A percentile compares a stretch with the other conserved stretches of the same genome.
These are phyloP conservation scores for Drosophila ustulata DNA, from an alignment of 2,888 invertebrate species.

Conservation along the genomic window DNA sequence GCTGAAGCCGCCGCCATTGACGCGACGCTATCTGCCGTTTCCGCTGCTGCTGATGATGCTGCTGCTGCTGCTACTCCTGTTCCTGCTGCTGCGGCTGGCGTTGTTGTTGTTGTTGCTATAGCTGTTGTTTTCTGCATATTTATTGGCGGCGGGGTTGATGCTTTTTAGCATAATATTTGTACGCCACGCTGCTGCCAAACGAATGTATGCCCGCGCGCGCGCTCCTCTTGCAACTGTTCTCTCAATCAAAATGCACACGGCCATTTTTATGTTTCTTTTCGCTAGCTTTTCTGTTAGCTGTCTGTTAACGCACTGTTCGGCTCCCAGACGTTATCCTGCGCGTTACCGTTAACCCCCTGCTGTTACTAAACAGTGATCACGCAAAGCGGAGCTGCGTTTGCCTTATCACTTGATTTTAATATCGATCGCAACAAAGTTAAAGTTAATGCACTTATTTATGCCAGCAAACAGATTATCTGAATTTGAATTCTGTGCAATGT, in stretches of 20 bases:
- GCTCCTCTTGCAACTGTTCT: slow-evolving; percentile 52
- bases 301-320: slow-evolving; percentile 28
- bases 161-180: slow-evolving; percentile 71
- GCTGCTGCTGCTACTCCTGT: slow-evolving; percentile 11
- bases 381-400: not conserved
- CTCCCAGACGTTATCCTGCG: slow-evolving; percentile 7
- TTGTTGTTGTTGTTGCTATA: slow-evolving; percentile 35
- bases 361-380: not conserved
- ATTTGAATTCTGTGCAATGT: not conserved
- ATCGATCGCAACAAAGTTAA: not conserved
- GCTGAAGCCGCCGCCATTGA: slow-evolving; percentile 21
- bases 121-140: slow-evolving; percentile 55
- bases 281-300: slow-evolving; percentile 19
- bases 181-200: slow-evolving; percentile 62
- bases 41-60: slow-evolving; percentile 26
- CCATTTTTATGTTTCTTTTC: slow-evolving; percentile 50
- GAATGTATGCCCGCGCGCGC: slow-evolving; percentile 58
- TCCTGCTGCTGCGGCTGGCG: slow-evolving; percentile 29
- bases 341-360: not conserved
- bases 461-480: not conserved
- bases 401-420: not conserved
- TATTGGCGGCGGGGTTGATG: slow-evolving; percentile 56
- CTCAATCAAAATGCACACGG: slow-evolving; percentile 33
- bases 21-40: slow-evolving; percentile 38
- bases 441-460: not conserved